Evolutionary conservation across 2,797 vertebrate genomes (phyloP).

Genomic region (Rhincodon typus): DNA sequence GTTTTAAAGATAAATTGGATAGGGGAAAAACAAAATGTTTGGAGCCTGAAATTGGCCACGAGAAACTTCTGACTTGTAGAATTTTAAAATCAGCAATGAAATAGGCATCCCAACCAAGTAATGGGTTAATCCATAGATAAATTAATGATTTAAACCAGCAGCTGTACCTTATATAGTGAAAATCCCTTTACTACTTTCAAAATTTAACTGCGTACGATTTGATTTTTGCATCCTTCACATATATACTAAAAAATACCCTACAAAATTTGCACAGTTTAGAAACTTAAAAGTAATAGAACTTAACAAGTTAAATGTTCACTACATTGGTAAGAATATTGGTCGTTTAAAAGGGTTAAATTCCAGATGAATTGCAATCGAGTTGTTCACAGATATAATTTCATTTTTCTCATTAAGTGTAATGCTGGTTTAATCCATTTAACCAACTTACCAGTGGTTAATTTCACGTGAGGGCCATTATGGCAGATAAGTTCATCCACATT

Average conservation of each 20-base stretch:
- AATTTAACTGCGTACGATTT: neutral
- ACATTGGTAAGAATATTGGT: neutral
- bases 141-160: constrained; percentile 17
- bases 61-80: neutral
- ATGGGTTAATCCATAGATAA: neutral
- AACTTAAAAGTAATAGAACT: neutral
- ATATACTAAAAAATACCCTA: neutral
- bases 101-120: neutral
- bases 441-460: neutral
- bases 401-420: neutral
- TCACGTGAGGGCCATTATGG: neutral
- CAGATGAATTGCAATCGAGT: neutral
- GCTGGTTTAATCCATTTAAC: constrained; percentile 24
- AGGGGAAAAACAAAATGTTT: neutral
- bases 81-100: neutral
- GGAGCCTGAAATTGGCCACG: constrained; percentile 13
- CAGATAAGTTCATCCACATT: neutral
- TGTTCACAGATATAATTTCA: neutral
- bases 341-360: neutral
- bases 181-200: neutral
- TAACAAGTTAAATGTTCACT: neutral
- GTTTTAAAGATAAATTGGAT: neutral
- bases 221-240: neutral
- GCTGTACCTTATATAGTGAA: neutral
- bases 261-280: neutral